A percentile compares a stretch with the other conserved stretches of the same genome.
Evolutionary conservation across 2,888 invertebrate species (phyloP).

Genomic region (Dermolepida albohirtum): DNA sequence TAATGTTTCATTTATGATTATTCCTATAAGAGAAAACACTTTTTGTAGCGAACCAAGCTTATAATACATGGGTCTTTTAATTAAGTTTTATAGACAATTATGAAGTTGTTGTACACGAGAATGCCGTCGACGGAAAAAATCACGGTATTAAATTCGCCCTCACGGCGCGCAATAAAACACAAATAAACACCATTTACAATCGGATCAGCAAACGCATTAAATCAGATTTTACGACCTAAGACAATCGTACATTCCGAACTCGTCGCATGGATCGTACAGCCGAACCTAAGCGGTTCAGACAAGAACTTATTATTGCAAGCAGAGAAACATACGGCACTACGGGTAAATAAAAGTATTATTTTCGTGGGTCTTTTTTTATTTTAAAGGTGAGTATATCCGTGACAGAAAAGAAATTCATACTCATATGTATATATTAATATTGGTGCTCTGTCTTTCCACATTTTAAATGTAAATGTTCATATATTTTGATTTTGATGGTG

Average conservation of each 20-base stretch:
- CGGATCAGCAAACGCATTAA: conserved; percentile 30
- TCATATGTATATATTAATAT: too few relatives aligned
- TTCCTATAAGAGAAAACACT: too few relatives aligned
- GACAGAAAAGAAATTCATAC: too few relatives aligned
- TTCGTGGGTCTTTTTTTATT: not conserved
- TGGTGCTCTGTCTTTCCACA: too few relatives aligned
- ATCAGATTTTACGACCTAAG: conserved; percentile 33
- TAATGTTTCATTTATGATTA: too few relatives aligned
- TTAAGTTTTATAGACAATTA: conserved; percentile 3
- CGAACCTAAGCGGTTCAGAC: too few relatives aligned
- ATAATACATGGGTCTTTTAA: too few relatives aligned
- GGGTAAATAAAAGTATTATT: conserved; percentile 7
- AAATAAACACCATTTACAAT: conserved; percentile 35
- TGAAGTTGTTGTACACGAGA: not conserved
- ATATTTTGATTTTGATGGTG: too few relatives aligned
- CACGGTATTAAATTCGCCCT: conserved; percentile 15
- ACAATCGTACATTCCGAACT: conserved; percentile 25
- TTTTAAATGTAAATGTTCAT: too few relatives aligned
- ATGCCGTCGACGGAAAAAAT: conserved; percentile 6
- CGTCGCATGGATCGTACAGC: not conserved
- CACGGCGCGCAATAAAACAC: conserved; percentile 21
- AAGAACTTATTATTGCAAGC: not conserved
- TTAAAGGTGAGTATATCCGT: too few relatives aligned
- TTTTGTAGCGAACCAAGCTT: too few relatives aligned
- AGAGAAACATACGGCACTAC: conserved; percentile 3